These are phyloP conservation scores for Brevimyrus niger DNA, from an alignment of 2,113 vertebrate species.

Conservation along the genomic window DNA sequence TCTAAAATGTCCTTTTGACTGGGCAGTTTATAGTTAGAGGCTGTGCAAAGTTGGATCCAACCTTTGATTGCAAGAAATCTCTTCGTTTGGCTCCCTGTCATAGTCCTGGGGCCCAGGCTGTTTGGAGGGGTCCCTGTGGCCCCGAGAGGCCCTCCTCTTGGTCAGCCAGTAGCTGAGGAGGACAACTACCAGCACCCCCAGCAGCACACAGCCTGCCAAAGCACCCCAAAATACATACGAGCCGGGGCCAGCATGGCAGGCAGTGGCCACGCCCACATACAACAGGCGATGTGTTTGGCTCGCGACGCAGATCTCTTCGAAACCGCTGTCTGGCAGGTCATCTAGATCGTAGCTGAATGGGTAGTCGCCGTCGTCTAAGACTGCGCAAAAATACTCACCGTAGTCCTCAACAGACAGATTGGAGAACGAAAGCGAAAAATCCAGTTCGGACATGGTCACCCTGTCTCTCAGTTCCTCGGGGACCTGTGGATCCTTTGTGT, in stretches of 20 bases:
- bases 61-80: background rate
- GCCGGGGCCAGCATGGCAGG: background rate
- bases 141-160: background rate
- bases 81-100: background rate
- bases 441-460: constrained; percentile 19
- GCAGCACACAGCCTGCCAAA: constrained; percentile 30
- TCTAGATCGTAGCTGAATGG: background rate
- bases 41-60: background rate
- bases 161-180: background rate
- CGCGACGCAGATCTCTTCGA: constrained; percentile 35
- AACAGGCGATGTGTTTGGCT: constrained; percentile 41
- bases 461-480: constrained; percentile 34
- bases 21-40: background rate
- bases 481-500: constrained; percentile 24
- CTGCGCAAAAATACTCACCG: constrained; percentile 48
- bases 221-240: background rate
- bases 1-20: background rate
- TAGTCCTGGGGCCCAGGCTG: background rate
- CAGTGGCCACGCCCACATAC: background rate
- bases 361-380: background rate
- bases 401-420: constrained; percentile 28
- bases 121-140: background rate
- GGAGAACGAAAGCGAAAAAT: constrained; percentile 33
- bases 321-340: background rate
- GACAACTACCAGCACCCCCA: constrained; percentile 14